Conservation (phyloP, 2,888 invertebrate species). For the Phytoseiulus persimilis region DNA sequence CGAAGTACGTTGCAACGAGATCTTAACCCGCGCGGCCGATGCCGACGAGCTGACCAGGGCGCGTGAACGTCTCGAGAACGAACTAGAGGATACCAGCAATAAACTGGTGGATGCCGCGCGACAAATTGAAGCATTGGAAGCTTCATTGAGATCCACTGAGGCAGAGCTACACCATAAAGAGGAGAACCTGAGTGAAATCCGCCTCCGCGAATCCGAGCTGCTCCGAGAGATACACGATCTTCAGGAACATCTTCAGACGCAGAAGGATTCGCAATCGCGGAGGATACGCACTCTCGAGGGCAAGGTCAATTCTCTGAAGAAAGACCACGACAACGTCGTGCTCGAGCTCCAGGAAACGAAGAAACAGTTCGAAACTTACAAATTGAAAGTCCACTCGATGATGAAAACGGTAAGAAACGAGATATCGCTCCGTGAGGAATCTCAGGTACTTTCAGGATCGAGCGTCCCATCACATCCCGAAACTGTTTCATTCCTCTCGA, state of each 20-base stretch:
- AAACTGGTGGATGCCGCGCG: neutral
- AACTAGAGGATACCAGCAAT: neutral
- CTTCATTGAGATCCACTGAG: no score
- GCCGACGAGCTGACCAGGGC: neutral
- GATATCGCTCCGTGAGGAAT: no score
- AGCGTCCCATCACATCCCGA: no score
- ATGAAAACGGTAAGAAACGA: slow-evolving; percentile 30
- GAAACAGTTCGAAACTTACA: slow-evolving; percentile 25
- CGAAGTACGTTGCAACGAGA: neutral
- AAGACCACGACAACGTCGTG: neutral
- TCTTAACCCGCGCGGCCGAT: neutral
- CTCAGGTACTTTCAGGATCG: no score
- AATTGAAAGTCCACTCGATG: slow-evolving; percentile 21
- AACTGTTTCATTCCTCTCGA: no score
- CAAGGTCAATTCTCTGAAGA: neutral
- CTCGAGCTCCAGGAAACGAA: slow-evolving; percentile 31
- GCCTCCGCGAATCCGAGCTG: neutral
- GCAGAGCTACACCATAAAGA: neutral
- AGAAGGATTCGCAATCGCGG: neutral
- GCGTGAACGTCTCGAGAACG: slow-evolving; percentile 10
- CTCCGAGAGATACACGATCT: neutral
- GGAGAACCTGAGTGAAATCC: neutral
- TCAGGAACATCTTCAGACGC: neutral
- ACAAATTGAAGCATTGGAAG: neutral
- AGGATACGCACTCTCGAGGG: neutral